phyloP scores from a whole-genome alignment of 2,113 vertebrate species.

The Numida meleagris region DNA sequence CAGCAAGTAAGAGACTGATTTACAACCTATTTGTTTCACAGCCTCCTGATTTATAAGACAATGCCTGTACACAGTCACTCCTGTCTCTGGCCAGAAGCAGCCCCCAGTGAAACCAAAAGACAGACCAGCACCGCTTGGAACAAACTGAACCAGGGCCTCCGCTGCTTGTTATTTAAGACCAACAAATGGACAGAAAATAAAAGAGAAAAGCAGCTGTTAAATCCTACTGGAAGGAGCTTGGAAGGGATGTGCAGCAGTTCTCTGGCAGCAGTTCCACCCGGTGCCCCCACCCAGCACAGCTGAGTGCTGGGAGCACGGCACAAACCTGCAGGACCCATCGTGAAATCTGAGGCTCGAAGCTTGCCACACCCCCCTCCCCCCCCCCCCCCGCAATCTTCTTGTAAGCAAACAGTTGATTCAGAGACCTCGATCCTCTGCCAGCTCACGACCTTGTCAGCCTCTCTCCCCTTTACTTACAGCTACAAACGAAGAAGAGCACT shows the following conservation, averaged over 20 bases:
- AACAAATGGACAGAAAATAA: not conserved
- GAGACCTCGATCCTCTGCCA: slow-evolving; percentile 21
- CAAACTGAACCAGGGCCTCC: not conserved
- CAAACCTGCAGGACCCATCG: not conserved
- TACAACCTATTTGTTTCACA: slow-evolving; percentile 47
- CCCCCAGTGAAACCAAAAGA: not conserved
- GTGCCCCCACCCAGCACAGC: not conserved
- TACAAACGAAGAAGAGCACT: not conserved
- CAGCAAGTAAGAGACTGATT: slow-evolving; percentile 19
- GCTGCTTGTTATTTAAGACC: not conserved
- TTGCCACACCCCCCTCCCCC: not conserved
- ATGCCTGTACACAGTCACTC: not conserved
- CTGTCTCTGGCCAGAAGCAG: not conserved
- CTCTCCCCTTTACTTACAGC: slow-evolving; percentile 15
- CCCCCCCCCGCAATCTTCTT: not conserved
- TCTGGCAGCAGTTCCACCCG: not conserved
- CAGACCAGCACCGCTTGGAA: not conserved
- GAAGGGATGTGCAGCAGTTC: not conserved
- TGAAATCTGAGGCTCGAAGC: not conserved
- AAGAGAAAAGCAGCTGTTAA: not conserved
- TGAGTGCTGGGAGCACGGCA: not conserved
- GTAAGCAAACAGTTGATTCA: slow-evolving; percentile 20
- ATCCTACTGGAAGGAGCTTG: not conserved
- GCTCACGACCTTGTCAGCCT: not conserved
- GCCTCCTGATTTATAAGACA: slow-evolving; percentile 47